phyloP scores from a whole-genome alignment of 1,140 invertebrate species.

The Zaprionus gabonicus region DNA sequence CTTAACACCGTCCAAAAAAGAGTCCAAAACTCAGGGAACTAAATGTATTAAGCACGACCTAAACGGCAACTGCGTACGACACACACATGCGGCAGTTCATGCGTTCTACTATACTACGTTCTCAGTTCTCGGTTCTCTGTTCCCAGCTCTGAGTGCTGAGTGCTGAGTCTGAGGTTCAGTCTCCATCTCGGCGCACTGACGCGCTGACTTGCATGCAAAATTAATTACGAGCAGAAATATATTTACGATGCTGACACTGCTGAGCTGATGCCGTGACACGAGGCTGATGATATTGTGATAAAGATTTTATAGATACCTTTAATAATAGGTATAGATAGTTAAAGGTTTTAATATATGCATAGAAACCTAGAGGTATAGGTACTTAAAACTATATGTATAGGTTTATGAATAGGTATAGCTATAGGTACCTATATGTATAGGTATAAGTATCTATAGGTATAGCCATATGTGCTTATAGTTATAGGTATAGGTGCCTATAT shows the following conservation, averaged over 20 bases:
- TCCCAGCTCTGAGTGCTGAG: no score
- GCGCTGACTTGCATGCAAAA: slow-evolving; percentile 76
- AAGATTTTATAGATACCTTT: no score
- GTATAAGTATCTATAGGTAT: no score
- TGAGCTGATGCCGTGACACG: slow-evolving; percentile 13
- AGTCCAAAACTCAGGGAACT: slow-evolving; percentile 21
- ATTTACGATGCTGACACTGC: slow-evolving; percentile 60
- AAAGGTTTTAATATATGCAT: no score
- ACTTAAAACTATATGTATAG: no score
- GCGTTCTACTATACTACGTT: slow-evolving; percentile 9
- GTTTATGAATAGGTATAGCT: no score
- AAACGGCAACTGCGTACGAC: slow-evolving; percentile 25
- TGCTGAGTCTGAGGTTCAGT: slow-evolving; percentile 7
- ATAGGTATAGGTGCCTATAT: no score
- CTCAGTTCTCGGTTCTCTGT: background rate
- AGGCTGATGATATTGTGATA: background rate
- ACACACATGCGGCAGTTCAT: slow-evolving; percentile 5
- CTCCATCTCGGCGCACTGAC: slow-evolving; percentile 14
- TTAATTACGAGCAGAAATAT: slow-evolving; percentile 75
- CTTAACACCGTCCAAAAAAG: slow-evolving; percentile 1
- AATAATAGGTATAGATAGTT: no score
- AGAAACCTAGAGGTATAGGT: no score
- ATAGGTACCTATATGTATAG: no score
- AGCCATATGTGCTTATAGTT: no score
- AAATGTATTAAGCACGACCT: slow-evolving; percentile 24